Conservation (phyloP, 1,140 invertebrate species). For the Zophobas morio region DNA sequence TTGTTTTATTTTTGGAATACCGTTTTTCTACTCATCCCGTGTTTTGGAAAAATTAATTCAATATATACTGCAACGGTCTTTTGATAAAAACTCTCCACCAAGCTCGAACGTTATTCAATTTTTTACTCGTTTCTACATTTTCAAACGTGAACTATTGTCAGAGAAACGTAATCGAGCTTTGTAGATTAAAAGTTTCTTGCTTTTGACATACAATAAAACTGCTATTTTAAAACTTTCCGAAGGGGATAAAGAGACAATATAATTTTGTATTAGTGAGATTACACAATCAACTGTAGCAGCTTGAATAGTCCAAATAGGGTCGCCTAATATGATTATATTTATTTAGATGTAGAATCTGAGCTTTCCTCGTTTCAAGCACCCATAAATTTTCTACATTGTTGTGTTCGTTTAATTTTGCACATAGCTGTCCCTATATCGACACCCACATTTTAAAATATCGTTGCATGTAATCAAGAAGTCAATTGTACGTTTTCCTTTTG, state of each 20-base stretch:
- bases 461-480: no score
- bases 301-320: conserved; percentile 29
- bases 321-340: conserved; percentile 29
- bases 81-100: conserved; percentile 15
- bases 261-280: conserved; percentile 31
- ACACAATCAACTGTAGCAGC: conserved; percentile 23
- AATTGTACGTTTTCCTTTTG: no score
- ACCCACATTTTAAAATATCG: conserved; percentile 14
- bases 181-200: conserved; percentile 15
- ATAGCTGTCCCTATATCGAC: conserved; percentile 6
- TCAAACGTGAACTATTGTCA: conserved; percentile 12
- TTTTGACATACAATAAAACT: conserved; percentile 2
- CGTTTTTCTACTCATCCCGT: no score
- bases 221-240: conserved; percentile 18
- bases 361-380: conserved; percentile 11
- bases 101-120: conserved; percentile 1
- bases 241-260: conserved; percentile 17
- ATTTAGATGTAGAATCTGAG: conserved; percentile 23
- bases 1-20: neutral
- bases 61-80: conserved; percentile 2
- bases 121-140: conserved; percentile 2
- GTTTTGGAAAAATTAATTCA: no score
- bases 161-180: neutral
- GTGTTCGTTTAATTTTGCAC: conserved; percentile 11
- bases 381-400: conserved; percentile 11